Evolutionary conservation across 2,113 vertebrate species (phyloP), one percentile per base, ranked within the genome.

Genomic region (Bubo bubo): DNA sequence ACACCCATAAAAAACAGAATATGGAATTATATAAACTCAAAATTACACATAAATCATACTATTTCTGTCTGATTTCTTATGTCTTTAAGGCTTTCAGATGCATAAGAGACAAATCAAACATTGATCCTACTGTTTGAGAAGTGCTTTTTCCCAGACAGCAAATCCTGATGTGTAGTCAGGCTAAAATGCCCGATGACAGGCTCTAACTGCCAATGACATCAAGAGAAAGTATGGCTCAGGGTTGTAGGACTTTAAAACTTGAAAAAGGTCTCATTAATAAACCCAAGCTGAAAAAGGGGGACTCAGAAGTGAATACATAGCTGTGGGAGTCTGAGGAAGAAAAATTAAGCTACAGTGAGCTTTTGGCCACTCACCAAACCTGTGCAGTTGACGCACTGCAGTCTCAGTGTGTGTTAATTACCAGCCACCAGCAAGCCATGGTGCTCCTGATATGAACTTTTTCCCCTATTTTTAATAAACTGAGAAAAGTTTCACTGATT

Each of bases 221-320:
- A 49, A 55, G 12, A 93, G 35, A 35, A 95, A 45, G 90, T 79
- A 75, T 20, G 17, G n/a, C 17, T 86, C 28, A 35, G n/a, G 22
- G 13, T 12, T 84, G 58, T 45, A 76, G 32, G 63, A 50, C 20
- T 71, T 79, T 14, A 72, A 73, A 72, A 67, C 15, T 63, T 72
- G 6, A 62, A 88, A 45, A 18, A 27, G 22, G 5, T 10, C 58
- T 66, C 55, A 76, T 84, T 73, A 76, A 88, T 41, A 92, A 72
- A 60, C 24, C 0, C 1, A 53, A 68, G 27, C 0, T 0, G 41
- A 30, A 32, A 45, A 22, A 5, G 5, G 27, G 2, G 8, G 26
- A 50, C 34, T 60, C 6, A 43, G 26, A 84, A 86, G 17, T 37
- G 16, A 82, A 16, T 13, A 7, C 2, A 4, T n/a, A 43, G 30